These are phyloP conservation scores for Anthonomus grandis DNA, from an alignment of 1,140 invertebrate species.

Conservation along the genomic window DNA sequence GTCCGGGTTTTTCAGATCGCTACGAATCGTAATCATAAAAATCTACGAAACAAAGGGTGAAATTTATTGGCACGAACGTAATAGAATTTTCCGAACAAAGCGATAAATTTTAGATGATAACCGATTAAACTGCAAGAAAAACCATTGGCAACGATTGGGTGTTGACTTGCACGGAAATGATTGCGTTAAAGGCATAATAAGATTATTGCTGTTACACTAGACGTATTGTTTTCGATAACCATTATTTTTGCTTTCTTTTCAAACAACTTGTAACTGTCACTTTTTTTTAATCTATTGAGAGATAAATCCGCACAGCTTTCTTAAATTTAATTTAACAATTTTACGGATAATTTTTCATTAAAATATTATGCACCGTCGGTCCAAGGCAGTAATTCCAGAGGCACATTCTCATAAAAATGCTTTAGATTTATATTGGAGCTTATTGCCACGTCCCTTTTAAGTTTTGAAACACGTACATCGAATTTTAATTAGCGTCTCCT, in stretches of 20 bases:
- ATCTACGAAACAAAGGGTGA: neutral
- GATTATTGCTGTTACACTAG: constrained; percentile 31
- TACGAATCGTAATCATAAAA: constrained; percentile 20
- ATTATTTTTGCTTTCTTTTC: constrained; percentile 8
- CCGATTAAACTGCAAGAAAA: constrained; percentile 29
- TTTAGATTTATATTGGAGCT: constrained; percentile 11
- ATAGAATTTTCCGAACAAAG: constrained; percentile 27
- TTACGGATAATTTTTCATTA: constrained; percentile 6
- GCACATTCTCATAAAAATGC: neutral
- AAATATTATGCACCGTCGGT: neutral
- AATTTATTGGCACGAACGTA: constrained; percentile 24
- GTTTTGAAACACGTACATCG: constrained; percentile 8
- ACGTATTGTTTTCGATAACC: constrained; percentile 18
- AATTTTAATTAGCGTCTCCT: constrained; percentile 13
- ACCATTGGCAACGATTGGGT: constrained; percentile 28
- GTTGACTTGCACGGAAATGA: constrained; percentile 33
- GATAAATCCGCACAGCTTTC: too few relatives aligned
- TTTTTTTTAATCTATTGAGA: too few relatives aligned
- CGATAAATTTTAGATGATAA: constrained; percentile 32
- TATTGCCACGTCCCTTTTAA: constrained; percentile 14
- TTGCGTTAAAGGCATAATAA: constrained; percentile 35
- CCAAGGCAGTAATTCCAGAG: too few relatives aligned
- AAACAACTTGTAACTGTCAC: too few relatives aligned
- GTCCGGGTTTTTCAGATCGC: constrained; percentile 8
- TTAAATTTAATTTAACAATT: neutral